Percentiles rank a stretch among this genome's conserved stretches.
Evolutionary conservation across 2,113 vertebrate species (phyloP).

Genomic region (Pseudorasbora parva): DNA sequence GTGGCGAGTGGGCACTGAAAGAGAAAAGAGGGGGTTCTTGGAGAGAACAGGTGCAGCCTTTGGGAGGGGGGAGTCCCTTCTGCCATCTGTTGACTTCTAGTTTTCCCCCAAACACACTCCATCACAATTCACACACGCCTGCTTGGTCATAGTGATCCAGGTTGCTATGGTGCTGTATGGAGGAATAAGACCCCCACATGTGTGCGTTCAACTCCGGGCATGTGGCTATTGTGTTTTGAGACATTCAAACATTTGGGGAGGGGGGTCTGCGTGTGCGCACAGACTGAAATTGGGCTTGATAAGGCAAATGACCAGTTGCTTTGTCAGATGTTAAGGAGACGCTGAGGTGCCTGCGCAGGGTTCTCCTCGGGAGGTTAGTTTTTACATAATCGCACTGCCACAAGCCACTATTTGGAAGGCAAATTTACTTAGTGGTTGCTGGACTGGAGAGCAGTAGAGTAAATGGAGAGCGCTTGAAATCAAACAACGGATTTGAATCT

Average conservation of each 20-base stretch:
- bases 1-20: conserved; percentile 72
- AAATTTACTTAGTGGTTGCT: conserved; percentile 48
- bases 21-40: conserved; percentile 55
- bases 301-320: conserved; percentile 43
- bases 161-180: conserved; percentile 73
- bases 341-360: conserved; percentile 58
- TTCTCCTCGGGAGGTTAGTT: conserved; percentile 54
- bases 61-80: conserved; percentile 67
- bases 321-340: conserved; percentile 43
- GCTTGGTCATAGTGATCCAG: conserved; percentile 57
- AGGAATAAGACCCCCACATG: conserved; percentile 76
- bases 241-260: conserved; percentile 51
- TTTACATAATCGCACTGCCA: conserved; percentile 40
- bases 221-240: conserved; percentile 69
- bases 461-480: conserved; percentile 25
- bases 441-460: background rate
- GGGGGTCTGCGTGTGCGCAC: conserved; percentile 31
- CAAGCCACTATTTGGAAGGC: conserved; percentile 51
- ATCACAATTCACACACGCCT: conserved; percentile 58
- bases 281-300: conserved; percentile 44
- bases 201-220: conserved; percentile 74
- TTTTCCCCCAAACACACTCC: conserved; percentile 69
- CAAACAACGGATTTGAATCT: conserved; percentile 13
- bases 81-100: conserved; percentile 79
- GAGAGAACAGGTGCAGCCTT: conserved; percentile 77